Conservation (phyloP, 2,113 vertebrate genomes). For the Ailuropoda melanoleuca region DNA sequence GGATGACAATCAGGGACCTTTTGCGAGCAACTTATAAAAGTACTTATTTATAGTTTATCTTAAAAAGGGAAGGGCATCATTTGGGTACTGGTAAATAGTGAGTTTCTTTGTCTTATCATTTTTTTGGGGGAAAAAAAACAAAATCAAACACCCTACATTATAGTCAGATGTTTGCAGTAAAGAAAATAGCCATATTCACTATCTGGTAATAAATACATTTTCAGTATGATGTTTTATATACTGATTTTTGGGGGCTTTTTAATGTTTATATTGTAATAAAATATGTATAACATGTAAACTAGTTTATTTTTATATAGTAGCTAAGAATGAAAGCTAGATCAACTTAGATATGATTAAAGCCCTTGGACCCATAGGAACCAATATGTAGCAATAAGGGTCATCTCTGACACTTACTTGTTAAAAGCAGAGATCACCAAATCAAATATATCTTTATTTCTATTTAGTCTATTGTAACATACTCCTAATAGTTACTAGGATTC, state of each 20-base stretch:
- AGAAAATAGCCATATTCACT: background rate
- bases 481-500: background rate
- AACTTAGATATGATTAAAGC: background rate
- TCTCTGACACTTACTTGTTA: background rate
- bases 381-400: background rate
- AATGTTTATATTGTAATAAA: background rate
- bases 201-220: background rate
- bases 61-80: background rate
- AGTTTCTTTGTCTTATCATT: background rate
- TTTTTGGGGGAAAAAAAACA: background rate
- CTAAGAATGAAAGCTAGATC: background rate
- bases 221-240: background rate
- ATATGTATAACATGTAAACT: background rate
- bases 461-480: background rate
- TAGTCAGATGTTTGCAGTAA: background rate
- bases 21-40: background rate
- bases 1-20: background rate
- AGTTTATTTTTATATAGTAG: constrained; percentile 26
- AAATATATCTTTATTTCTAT: background rate
- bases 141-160: background rate
- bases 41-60: background rate
- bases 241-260: background rate
- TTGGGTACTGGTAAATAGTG: background rate
- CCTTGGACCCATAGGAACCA: background rate
- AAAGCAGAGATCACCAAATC: background rate